Conservation (phyloP, 2,113 vertebrate genomes). For the Chaetorhynchus papuensis region DNA sequence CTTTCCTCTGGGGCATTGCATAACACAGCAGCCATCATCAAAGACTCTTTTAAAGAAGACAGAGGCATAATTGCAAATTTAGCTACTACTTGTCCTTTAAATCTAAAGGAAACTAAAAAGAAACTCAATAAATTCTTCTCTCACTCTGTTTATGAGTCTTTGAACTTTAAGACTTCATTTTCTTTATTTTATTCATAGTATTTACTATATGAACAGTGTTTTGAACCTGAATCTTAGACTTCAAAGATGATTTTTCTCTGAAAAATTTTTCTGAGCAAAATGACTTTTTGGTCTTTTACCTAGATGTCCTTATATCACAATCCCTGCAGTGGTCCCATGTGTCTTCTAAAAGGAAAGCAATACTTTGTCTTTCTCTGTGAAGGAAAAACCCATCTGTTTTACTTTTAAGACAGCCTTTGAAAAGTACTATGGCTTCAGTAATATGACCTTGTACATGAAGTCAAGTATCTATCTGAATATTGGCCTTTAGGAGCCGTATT, state of each 20-base stretch:
- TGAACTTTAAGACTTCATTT: neutral
- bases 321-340: neutral
- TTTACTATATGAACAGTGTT: neutral
- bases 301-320: neutral
- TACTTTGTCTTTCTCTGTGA: neutral
- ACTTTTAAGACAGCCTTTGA: neutral
- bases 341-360: neutral
- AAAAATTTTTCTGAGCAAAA: neutral
- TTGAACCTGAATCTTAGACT: neutral
- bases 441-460: neutral
- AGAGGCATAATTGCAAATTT: neutral
- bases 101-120: neutral
- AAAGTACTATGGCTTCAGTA: neutral
- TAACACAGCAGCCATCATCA: slow-evolving; percentile 78
- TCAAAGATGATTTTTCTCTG: neutral
- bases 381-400: neutral
- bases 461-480: neutral
- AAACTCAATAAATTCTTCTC: neutral
- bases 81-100: neutral
- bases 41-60: slow-evolving; percentile 74
- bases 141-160: neutral
- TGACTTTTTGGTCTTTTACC: neutral
- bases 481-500: neutral
- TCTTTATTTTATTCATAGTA: neutral
- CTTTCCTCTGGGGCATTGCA: slow-evolving; percentile 75